phyloP scores from a whole-genome alignment of 2,797 vertebrate species.

The Carcharodon carcharias region DNA sequence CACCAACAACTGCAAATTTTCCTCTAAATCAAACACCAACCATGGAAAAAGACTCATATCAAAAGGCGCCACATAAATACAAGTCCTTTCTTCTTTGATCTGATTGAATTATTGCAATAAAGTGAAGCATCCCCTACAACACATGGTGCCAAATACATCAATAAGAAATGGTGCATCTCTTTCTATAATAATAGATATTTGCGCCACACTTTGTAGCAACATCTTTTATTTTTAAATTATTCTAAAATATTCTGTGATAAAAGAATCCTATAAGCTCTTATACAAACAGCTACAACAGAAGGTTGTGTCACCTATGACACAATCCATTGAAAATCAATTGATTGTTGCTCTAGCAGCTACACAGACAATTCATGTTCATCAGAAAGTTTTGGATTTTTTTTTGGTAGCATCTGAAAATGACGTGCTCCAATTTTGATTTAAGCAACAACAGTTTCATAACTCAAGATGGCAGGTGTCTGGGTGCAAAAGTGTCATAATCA shows the following conservation, averaged over 20 bases:
- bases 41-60: not conserved
- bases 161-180: not conserved
- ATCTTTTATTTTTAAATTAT: not conserved
- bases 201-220: not conserved
- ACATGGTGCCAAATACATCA: not conserved
- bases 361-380: constrained; percentile 24
- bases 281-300: not conserved
- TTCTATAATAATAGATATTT: not conserved
- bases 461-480: not conserved
- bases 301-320: not conserved
- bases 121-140: not conserved
- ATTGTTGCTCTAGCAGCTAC: not conserved
- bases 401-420: constrained; percentile 20
- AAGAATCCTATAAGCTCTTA: not conserved
- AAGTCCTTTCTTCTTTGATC: not conserved
- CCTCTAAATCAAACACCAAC: not conserved
- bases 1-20: not conserved
- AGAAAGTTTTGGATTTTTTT: not conserved
- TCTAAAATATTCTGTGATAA: constrained; percentile 8
- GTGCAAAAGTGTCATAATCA: no score
- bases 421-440: not conserved
- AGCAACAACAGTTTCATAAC: not conserved
- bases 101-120: not conserved
- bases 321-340: not conserved
- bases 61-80: not conserved